These are phyloP conservation scores for Chaetops frenatus DNA, from an alignment of 2,113 vertebrate genomes.

Conservation along the genomic window DNA sequence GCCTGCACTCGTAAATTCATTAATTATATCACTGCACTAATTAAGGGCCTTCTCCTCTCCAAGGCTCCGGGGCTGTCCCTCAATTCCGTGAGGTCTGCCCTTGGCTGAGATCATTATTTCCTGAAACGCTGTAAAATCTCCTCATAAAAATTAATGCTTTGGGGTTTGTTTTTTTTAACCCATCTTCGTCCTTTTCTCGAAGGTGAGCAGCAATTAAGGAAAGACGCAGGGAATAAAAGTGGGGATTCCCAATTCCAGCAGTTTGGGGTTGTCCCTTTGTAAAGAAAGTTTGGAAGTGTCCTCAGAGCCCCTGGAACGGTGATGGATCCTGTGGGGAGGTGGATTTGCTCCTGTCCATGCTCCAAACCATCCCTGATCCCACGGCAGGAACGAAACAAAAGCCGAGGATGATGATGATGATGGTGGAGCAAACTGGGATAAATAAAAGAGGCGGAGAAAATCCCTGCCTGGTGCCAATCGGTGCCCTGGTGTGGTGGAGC, in stretches of 20 bases:
- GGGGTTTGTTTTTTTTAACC: background rate
- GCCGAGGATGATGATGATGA: background rate
- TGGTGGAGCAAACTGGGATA: background rate
- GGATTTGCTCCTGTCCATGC: fast-evolving
- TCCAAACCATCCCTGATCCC: background rate
- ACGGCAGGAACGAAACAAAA: background rate
- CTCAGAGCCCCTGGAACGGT: background rate
- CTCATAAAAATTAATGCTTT: background rate
- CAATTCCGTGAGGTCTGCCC: background rate
- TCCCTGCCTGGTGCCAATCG: background rate
- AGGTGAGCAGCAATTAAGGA: background rate
- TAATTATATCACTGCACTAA: constrained; percentile 61
- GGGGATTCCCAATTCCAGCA: background rate
- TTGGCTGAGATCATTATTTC: background rate
- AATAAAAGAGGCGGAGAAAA: background rate
- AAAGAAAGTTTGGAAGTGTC: background rate
- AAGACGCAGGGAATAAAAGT: background rate
- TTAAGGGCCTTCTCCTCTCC: constrained; percentile 18
- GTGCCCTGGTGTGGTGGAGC: background rate
- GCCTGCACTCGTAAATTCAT: constrained; percentile 54
- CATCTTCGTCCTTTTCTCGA: background rate
- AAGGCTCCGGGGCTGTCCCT: constrained; percentile 35
- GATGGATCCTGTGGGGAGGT: background rate
- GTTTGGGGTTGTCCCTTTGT: background rate
- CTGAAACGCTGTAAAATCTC: background rate